These are phyloP conservation scores for Anolis sagrei DNA, from an alignment of 2,113 vertebrate species.

Conservation along the genomic window DNA sequence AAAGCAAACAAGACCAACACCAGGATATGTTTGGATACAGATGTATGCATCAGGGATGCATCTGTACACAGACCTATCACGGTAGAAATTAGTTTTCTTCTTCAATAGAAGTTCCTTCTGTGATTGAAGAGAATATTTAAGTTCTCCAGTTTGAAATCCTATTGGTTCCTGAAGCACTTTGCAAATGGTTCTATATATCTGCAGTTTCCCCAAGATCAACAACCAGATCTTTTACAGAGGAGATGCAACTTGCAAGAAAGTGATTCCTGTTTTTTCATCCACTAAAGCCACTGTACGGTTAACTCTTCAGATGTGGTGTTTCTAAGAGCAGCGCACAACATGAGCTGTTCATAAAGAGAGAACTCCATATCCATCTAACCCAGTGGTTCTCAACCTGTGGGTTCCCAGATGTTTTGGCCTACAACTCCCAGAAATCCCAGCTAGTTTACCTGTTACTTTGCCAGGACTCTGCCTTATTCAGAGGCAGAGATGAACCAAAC, in stretches of 20 bases:
- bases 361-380: not conserved
- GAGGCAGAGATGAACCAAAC: no score
- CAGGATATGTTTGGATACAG: not conserved
- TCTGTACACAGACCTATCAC: not conserved
- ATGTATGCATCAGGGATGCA: not conserved
- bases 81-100: not conserved
- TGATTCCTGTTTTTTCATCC: not conserved
- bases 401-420: no score
- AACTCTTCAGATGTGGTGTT: not conserved
- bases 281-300: not conserved
- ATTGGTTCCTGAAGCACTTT: not conserved
- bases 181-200: not conserved
- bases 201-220: not conserved
- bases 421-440: no score
- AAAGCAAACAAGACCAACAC: conserved; percentile 27
- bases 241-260: no score
- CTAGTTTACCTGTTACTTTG: no score
- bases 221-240: not conserved
- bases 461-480: no score
- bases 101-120: not conserved
- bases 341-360: not conserved
- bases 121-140: not conserved
- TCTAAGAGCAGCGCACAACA: not conserved
- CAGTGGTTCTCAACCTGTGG: no score
- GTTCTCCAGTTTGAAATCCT: not conserved